phyloP scores from a whole-genome alignment of 2,888 invertebrate genomes.

The Argyresthia albistria region DNA sequence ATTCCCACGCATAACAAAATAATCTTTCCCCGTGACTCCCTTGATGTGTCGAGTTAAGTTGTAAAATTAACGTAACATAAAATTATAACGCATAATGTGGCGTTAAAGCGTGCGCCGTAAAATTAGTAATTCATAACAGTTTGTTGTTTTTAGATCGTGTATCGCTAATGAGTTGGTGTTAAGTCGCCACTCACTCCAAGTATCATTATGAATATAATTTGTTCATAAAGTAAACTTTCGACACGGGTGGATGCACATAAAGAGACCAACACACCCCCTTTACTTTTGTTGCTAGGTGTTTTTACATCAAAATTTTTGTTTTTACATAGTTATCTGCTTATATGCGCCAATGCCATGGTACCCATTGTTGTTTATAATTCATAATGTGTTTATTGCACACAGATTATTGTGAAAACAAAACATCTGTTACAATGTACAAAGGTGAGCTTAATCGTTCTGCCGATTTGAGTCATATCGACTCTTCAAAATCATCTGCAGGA shows the following conservation, averaged over 20 bases:
- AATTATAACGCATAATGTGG: slow-evolving; percentile 50
- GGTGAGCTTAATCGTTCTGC: too few relatives aligned
- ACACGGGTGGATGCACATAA: slow-evolving; percentile 37
- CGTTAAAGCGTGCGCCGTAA: slow-evolving; percentile 43
- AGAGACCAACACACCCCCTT: not conserved
- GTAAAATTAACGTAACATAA: slow-evolving; percentile 50
- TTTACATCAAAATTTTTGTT: too few relatives aligned
- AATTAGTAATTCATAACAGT: slow-evolving; percentile 63
- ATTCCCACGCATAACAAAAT: not conserved
- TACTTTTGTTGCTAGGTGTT: too few relatives aligned
- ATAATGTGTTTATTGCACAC: too few relatives aligned
- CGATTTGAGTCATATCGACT: too few relatives aligned
- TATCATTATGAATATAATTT: slow-evolving; percentile 50
- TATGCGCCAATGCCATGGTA: too few relatives aligned
- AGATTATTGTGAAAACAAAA: too few relatives aligned
- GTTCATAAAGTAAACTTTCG: slow-evolving; percentile 46
- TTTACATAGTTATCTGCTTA: too few relatives aligned
- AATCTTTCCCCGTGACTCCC: slow-evolving; percentile 1
- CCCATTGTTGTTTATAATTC: too few relatives aligned
- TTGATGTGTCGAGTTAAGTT: slow-evolving; percentile 32
- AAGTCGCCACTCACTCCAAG: slow-evolving; percentile 14
- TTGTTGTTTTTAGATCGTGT: slow-evolving; percentile 64
- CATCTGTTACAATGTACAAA: too few relatives aligned
- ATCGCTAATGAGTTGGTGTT: slow-evolving; percentile 33
- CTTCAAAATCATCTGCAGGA: too few relatives aligned